Evolutionary conservation across 2,888 invertebrate genomes (phyloP).

Genomic region (Noctua janthe): DNA sequence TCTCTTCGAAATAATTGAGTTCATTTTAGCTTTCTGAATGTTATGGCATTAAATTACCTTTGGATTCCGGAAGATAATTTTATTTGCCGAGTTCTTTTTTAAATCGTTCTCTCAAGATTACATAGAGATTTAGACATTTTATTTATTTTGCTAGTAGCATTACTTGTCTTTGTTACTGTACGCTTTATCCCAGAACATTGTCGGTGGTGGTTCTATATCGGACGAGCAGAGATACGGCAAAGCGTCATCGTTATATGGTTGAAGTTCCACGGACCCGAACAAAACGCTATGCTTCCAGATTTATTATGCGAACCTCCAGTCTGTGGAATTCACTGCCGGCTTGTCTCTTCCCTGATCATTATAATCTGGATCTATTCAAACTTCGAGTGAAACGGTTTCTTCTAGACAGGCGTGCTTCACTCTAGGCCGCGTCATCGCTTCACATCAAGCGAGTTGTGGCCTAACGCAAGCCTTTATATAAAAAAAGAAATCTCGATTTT

Average conservation of each 20-base stretch:
- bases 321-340: background rate
- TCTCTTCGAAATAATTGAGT: constrained; percentile 1
- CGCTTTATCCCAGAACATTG: background rate
- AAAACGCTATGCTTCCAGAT: background rate
- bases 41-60: background rate
- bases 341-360: background rate
- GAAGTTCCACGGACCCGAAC: too few relatives aligned
- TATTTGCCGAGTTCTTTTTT: background rate
- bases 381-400: background rate
- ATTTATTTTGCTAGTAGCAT: background rate
- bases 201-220: background rate
- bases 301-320: background rate
- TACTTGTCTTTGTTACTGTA: background rate
- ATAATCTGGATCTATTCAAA: background rate
- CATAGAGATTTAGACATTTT: background rate
- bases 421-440: background rate
- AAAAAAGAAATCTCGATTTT: background rate
- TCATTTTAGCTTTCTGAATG: background rate
- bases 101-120: background rate
- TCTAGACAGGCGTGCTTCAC: background rate
- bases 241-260: too few relatives aligned
- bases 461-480: background rate
- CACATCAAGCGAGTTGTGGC: background rate
- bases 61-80: background rate
- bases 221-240: too few relatives aligned